Conservation (phyloP, 2,797 vertebrate species). For the Clarias laeviceps region DNA sequence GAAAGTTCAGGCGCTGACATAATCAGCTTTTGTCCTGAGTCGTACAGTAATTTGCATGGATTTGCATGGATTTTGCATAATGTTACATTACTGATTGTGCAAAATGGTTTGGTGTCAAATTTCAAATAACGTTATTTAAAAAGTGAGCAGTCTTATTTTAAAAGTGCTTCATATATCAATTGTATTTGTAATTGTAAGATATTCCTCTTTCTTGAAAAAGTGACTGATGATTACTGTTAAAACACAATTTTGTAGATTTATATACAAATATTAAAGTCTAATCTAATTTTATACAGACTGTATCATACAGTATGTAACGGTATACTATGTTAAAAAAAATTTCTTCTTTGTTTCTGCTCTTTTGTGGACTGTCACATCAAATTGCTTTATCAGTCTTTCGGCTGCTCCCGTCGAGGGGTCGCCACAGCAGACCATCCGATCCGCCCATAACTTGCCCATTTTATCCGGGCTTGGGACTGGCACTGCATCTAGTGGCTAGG, state of each 20-base stretch:
- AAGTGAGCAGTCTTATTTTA: too few species aligned
- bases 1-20: neutral
- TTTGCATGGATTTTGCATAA: neutral
- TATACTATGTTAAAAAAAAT: neutral
- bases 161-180: neutral
- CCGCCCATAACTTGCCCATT: too few species aligned
- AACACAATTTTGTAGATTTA: neutral
- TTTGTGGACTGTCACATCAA: too few species aligned
- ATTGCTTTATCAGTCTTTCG: too few species aligned
- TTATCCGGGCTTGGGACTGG: too few species aligned
- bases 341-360: neutral
- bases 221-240: neutral
- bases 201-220: neutral
- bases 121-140: neutral
- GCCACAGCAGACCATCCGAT: too few species aligned
- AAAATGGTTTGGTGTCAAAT: neutral
- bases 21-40: neutral
- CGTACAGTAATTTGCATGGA: neutral
- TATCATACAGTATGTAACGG: neutral
- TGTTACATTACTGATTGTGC: neutral
- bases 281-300: too few species aligned
- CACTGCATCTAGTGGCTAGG: too few species aligned
- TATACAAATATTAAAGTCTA: neutral
- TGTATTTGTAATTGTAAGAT: neutral
- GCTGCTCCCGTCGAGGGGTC: too few species aligned